Conservation (phyloP, 2,113 vertebrate species). For the Apus apus region DNA sequence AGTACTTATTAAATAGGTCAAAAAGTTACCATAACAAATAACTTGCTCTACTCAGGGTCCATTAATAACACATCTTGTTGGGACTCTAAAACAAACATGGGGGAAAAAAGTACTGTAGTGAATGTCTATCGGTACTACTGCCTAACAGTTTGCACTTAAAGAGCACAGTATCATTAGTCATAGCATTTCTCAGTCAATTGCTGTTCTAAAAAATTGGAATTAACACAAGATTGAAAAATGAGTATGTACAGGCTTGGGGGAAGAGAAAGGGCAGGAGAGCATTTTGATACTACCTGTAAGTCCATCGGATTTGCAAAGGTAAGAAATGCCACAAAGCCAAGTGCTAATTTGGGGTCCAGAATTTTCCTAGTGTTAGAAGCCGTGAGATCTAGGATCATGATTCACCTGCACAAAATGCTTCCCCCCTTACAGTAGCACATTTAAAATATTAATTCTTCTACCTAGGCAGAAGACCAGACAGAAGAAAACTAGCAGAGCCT, state of each 20-base stretch:
- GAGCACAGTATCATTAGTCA: background rate
- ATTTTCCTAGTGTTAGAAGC: background rate
- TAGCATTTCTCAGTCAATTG: background rate
- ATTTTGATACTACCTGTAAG: background rate
- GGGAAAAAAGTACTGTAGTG: background rate
- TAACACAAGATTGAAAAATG: background rate
- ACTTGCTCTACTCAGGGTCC: constrained; percentile 60
- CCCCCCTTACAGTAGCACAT: background rate
- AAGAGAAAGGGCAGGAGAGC: background rate
- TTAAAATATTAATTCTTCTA: background rate
- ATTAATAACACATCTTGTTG: constrained; percentile 80
- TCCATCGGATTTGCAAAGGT: background rate
- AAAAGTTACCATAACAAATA: constrained; percentile 81
- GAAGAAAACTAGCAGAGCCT: background rate
- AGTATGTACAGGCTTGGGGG: background rate
- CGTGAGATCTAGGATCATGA: background rate
- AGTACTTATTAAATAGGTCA: constrained; percentile 82
- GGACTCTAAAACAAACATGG: constrained; percentile 60
- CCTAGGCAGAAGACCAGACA: background rate
- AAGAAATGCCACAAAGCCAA: background rate
- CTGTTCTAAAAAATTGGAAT: background rate
- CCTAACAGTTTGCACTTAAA: background rate
- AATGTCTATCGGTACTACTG: background rate
- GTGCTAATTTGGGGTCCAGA: background rate
- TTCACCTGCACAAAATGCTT: background rate